Evolutionary conservation across 2,888 invertebrate genomes (phyloP).

Genomic region (Acanthosepion pharaonis): DNA sequence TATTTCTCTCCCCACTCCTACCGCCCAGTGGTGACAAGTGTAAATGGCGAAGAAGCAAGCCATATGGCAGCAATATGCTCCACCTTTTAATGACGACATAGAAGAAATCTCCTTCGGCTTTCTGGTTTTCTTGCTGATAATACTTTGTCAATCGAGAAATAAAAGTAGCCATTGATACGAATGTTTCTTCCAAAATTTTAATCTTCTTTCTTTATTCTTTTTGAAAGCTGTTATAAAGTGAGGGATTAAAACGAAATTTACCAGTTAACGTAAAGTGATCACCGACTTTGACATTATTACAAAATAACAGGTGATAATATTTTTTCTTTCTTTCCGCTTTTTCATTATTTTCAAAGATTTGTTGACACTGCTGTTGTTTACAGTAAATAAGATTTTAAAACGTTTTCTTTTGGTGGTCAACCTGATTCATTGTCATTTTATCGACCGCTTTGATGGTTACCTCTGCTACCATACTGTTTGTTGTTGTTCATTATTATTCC

Average conservation of each 20-base stretch:
- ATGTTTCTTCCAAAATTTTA: neutral
- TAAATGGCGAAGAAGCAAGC: neutral
- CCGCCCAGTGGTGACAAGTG: neutral
- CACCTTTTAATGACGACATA: neutral
- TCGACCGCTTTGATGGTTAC: neutral
- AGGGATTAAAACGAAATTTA: neutral
- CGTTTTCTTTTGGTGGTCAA: no score
- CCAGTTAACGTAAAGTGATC: neutral
- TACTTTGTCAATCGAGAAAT: neutral
- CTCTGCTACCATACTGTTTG: neutral
- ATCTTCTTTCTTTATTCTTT: neutral
- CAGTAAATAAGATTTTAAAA: no score
- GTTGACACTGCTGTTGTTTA: neutral
- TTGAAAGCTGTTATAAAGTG: conserved; percentile 4
- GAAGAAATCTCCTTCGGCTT: no score
- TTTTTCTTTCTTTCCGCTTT: neutral
- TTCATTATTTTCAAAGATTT: neutral
- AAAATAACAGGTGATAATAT: neutral
- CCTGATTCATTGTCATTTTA: no score
- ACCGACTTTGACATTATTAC: neutral
- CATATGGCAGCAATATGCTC: neutral
- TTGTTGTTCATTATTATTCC: neutral
- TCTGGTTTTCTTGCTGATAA: neutral
- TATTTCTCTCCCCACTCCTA: neutral
- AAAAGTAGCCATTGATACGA: no score